These are phyloP conservation scores for Dicranocentrus wangi DNA, from an alignment of 2,888 invertebrate genomes.

Conservation along the genomic window DNA sequence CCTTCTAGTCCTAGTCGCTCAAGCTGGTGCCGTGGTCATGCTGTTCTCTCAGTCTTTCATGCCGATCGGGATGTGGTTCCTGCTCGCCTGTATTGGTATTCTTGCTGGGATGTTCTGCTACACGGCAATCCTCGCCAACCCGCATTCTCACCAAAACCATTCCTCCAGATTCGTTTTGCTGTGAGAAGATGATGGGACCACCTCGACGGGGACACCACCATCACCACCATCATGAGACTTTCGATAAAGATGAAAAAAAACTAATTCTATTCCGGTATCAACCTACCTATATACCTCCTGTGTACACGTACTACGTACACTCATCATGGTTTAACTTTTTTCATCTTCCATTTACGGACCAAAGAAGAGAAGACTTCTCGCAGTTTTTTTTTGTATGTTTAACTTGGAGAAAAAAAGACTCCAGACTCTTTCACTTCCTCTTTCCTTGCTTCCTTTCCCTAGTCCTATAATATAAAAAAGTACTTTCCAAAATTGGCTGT, in stretches of 20 bases:
- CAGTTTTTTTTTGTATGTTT: no score
- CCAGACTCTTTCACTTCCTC: constrained; percentile 10
- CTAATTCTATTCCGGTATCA: neutral
- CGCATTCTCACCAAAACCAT: constrained; percentile 37
- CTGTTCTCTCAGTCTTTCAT: constrained; percentile 65
- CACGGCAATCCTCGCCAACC: constrained; percentile 59
- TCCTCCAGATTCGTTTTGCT: constrained; percentile 11
- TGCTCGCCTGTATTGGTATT: constrained; percentile 66
- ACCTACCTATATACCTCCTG: no score
- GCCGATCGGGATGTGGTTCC: constrained; percentile 71
- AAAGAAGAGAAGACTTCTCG: constrained; percentile 1
- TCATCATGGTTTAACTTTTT: neutral
- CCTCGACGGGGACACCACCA: neutral
- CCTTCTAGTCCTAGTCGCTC: constrained; percentile 71
- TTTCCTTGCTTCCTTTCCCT: neutral
- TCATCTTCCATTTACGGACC: constrained; percentile 5
- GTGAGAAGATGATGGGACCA: constrained; percentile 4
- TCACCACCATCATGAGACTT: constrained; percentile 3
- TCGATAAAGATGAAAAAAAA: constrained; percentile 12
- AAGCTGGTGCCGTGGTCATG: constrained; percentile 65
- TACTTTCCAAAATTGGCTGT: constrained; percentile 26
- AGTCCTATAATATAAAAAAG: neutral
- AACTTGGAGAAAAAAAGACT: neutral
- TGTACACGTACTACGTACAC: neutral
- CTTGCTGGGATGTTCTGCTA: constrained; percentile 67